Evolutionary conservation across 2,888 invertebrate species (phyloP).

Genomic region (Campaea margaritaria): DNA sequence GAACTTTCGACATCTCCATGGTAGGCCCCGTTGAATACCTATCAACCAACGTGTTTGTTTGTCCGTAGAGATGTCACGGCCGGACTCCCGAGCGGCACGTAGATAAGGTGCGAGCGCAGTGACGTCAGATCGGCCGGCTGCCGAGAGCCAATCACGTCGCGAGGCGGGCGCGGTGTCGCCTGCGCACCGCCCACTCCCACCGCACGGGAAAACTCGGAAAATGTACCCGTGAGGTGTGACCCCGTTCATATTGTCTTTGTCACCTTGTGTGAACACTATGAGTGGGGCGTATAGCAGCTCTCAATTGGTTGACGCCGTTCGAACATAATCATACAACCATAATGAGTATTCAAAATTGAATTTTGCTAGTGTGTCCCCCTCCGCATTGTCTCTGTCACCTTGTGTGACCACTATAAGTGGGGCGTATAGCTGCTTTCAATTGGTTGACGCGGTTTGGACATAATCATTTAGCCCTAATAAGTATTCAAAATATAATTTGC

Average conservation of each 20-base stretch:
- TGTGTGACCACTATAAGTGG: neutral
- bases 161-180: constrained; percentile 64
- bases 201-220: constrained; percentile 73
- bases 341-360: too few species aligned
- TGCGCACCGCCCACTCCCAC: constrained; percentile 73
- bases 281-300: neutral
- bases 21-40: constrained; percentile 1
- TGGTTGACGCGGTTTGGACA: too few species aligned
- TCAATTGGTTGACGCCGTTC: neutral
- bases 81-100: constrained; percentile 54
- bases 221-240: constrained; percentile 36
- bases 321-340: neutral
- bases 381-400: constrained; percentile 1
- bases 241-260: neutral
- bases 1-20: neutral
- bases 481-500: too few species aligned
- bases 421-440: neutral
- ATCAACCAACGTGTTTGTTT: constrained; percentile 3
- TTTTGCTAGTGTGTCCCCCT: neutral
- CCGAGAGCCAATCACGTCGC: constrained; percentile 69
- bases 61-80: constrained; percentile 48
- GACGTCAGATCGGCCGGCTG: constrained; percentile 79
- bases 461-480: too few species aligned
- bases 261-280: neutral
- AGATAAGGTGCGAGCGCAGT: constrained; percentile 66